Evolutionary conservation across 1,140 invertebrate genomes (phyloP).

Genomic region (Chrysoperla carnea): DNA sequence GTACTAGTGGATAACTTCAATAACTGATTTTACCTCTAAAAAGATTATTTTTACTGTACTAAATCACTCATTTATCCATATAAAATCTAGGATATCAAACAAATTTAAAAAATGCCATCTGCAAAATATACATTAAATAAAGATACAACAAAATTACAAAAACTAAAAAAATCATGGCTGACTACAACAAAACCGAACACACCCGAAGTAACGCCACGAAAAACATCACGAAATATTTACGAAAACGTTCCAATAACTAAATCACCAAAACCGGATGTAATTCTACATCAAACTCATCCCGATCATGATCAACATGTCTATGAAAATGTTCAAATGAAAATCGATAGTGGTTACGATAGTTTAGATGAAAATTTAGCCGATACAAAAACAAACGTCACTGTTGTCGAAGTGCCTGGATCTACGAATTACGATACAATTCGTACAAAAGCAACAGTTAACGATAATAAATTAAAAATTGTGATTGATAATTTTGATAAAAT

Average conservation of each 20-base stretch:
- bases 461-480: constrained; percentile 36
- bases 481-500: constrained; percentile 46
- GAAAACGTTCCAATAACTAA: constrained; percentile 3
- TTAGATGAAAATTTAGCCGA: too few species aligned
- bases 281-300: constrained; percentile 3
- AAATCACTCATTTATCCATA: too few species aligned
- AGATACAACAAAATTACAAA: too few species aligned
- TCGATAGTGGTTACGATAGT: too few species aligned
- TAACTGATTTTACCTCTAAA: too few species aligned
- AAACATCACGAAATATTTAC: constrained; percentile 6
- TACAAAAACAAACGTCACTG: constrained; percentile 7
- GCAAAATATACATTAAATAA: too few species aligned
- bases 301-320: constrained; percentile 13
- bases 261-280: constrained; percentile 4
- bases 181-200: constrained; percentile 1
- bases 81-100: background rate
- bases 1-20: too few species aligned
- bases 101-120: too few species aligned
- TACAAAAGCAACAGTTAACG: constrained; percentile 24
- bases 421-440: constrained; percentile 4
- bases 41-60: too few species aligned
- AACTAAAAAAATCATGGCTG: background rate
- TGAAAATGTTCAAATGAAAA: constrained; percentile 26
- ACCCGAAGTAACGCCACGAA: background rate
- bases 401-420: constrained; percentile 7